Evolutionary conservation across 30 jellyfish, hydroid and myxozoan species (phyloP).

Genomic region (Nemopilema nomurai): DNA sequence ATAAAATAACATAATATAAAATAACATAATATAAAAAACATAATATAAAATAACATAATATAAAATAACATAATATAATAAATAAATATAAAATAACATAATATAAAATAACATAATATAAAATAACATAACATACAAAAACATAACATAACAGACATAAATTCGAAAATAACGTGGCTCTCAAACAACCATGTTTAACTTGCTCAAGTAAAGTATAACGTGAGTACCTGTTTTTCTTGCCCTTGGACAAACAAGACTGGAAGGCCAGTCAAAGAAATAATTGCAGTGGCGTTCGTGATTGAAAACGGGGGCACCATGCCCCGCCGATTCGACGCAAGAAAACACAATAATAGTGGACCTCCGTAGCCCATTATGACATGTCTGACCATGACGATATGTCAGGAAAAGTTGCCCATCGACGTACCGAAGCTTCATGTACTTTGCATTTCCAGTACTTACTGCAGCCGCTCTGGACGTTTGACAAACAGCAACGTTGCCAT

Average conservation of each 20-base stretch:
- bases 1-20: no score
- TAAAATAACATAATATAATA: no score
- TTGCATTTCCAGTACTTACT: slow-evolving; percentile 59
- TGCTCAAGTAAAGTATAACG: no score
- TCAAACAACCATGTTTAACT: no score
- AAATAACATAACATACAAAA: no score
- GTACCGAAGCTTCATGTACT: slow-evolving; percentile 59
- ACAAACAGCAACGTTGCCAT: slow-evolving; percentile 63
- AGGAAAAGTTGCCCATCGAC: slow-evolving; percentile 52
- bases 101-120: no score
- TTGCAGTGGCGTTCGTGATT: slow-evolving; percentile 68
- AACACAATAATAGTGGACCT: slow-evolving; percentile 61
- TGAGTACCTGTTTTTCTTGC: slow-evolving; percentile 50
- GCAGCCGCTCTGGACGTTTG: slow-evolving; percentile 32
- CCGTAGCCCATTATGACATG: slow-evolving; percentile 60
- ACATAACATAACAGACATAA: no score
- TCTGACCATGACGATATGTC: slow-evolving; percentile 61
- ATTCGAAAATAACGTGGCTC: no score
- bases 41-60: no score
- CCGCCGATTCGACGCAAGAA: slow-evolving; percentile 59
- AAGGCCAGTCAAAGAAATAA: slow-evolving; percentile 79
- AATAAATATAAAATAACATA: no score
- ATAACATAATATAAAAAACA: no score
- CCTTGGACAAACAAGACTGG: slow-evolving; percentile 64
- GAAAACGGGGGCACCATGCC: slow-evolving; percentile 64